A percentile compares a stretch with the other conserved stretches of the same genome.
These are phyloP conservation scores for Musca domestica DNA, from an alignment of 1,140 invertebrate species.

Conservation along the genomic window DNA sequence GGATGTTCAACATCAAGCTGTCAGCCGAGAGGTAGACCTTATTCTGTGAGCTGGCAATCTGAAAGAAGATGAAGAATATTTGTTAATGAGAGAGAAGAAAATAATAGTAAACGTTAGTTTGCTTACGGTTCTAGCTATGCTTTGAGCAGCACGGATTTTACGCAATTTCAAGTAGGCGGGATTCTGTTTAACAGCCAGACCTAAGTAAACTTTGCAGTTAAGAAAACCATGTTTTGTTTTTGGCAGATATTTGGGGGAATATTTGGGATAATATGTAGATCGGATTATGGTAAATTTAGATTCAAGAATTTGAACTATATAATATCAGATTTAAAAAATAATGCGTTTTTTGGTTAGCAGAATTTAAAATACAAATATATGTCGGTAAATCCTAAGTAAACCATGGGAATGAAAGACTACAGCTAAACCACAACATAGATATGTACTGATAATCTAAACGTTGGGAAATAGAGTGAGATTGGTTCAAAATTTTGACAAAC, in stretches of 20 bases:
- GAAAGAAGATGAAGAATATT: constrained; percentile 28
- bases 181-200: constrained; percentile 90
- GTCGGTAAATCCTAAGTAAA: too few relatives aligned
- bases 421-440: too few relatives aligned
- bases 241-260: too few relatives aligned
- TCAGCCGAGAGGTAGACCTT: constrained; percentile 90
- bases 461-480: too few relatives aligned
- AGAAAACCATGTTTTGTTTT: constrained; percentile 55
- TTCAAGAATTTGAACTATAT: too few relatives aligned
- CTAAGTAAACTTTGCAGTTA: constrained; percentile 76
- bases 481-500: too few relatives aligned
- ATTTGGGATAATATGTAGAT: background rate
- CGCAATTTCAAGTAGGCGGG: constrained; percentile 97
- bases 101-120: constrained; percentile 22
- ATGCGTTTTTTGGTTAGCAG: too few relatives aligned
- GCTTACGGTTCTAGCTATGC: constrained; percentile 92
- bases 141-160: constrained; percentile 96
- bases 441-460: too few relatives aligned
- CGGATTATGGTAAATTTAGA: background rate
- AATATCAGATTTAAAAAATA: too few relatives aligned
- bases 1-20: constrained; percentile 95
- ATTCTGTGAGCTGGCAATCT: constrained; percentile 94
- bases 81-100: background rate
- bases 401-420: too few relatives aligned
- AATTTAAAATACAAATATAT: too few relatives aligned